Percentiles rank a stretch among this genome's conserved stretches.
These are phyloP conservation scores for Gymnobelideus leadbeateri DNA, from an alignment of 2,113 vertebrate genomes.

Conservation along the genomic window DNA sequence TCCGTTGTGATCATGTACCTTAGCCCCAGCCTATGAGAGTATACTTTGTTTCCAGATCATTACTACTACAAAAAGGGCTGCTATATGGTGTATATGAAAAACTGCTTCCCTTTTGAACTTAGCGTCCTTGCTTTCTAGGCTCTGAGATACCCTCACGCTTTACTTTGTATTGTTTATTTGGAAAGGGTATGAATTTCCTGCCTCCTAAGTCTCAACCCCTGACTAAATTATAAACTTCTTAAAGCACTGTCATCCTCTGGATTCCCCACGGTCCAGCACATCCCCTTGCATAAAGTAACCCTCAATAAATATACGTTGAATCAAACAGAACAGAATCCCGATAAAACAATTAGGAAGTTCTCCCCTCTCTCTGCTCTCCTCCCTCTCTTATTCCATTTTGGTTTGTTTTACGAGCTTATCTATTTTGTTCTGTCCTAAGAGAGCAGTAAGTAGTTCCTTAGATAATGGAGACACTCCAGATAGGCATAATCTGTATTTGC, in stretches of 20 bases:
- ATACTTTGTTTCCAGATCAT: background rate
- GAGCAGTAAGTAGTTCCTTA: conserved; percentile 56
- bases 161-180: background rate
- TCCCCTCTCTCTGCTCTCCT: conserved; percentile 23
- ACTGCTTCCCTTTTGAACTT: background rate
- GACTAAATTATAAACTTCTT: background rate
- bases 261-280: background rate
- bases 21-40: background rate
- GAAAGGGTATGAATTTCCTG: background rate
- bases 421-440: conserved; percentile 47
- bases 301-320: background rate
- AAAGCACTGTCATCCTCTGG: background rate
- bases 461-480: conserved; percentile 56
- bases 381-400: conserved; percentile 25
- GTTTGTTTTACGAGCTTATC: conserved; percentile 69
- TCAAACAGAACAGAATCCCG: background rate
- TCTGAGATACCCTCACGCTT: background rate
- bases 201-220: background rate
- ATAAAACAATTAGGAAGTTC: conserved; percentile 67
- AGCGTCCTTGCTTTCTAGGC: background rate
- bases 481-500: conserved; percentile 66
- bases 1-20: background rate
- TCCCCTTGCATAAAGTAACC: background rate
- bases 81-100: background rate
- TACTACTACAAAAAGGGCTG: background rate